phyloP scores from a whole-genome alignment of 2,888 invertebrate species.

The Phytoseiulus persimilis region DNA sequence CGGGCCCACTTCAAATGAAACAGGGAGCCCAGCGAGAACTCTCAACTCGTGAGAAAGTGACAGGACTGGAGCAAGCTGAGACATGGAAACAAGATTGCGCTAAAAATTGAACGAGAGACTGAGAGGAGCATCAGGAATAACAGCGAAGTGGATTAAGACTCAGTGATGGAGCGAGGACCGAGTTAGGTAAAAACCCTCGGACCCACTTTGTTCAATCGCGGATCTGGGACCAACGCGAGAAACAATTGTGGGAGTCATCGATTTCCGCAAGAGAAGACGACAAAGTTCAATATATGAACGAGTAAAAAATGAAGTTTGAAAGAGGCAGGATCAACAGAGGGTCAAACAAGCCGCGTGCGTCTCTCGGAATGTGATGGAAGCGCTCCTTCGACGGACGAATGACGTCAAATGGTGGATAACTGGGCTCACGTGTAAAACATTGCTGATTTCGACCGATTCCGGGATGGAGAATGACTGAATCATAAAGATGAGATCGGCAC shows the following conservation, averaged over 20 bases:
- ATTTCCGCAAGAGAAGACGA: background rate
- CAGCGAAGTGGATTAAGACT: background rate
- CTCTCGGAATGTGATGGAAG: no score
- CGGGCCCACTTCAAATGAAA: background rate
- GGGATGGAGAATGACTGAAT: no score
- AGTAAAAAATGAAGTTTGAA: no score
- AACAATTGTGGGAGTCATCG: background rate
- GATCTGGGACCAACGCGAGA: background rate
- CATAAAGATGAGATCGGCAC: no score
- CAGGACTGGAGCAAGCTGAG: background rate
- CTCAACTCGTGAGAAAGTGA: background rate
- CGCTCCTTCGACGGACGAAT: no score
- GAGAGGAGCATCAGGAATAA: background rate
- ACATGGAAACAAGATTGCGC: background rate
- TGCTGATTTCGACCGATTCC: no score
- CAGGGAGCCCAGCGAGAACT: background rate
- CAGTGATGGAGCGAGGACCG: background rate
- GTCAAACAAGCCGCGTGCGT: no score
- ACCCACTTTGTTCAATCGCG: background rate
- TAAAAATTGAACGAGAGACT: background rate
- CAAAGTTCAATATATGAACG: no score
- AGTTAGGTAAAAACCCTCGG: background rate
- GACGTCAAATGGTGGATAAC: no score
- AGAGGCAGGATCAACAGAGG: no score
- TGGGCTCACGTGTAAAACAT: no score